Conservation (phyloP, 2,113 vertebrate genomes). For the Melanocharis versteri region DNA sequence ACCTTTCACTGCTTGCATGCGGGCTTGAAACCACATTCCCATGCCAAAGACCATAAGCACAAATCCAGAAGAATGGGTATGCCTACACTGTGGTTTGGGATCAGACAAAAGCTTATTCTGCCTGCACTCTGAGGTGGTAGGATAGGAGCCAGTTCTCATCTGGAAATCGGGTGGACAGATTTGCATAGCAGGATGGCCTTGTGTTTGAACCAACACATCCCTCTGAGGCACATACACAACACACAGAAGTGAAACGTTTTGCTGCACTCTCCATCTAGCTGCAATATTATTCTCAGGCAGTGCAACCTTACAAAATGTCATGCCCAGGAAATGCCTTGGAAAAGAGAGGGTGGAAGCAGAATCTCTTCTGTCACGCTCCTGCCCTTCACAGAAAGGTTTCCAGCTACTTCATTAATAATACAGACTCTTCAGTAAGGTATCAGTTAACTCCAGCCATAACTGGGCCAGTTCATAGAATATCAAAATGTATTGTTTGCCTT, state of each 20-base stretch:
- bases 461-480: neutral
- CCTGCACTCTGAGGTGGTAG: rapidly evolving
- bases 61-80: neutral
- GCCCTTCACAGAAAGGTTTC: neutral
- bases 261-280: neutral
- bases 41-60: neutral
- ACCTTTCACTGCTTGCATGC: neutral
- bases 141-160: neutral
- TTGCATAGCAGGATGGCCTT: neutral
- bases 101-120: neutral
- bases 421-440: neutral
- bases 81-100: neutral
- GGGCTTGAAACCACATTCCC: neutral
- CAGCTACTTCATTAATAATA: neutral
- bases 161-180: neutral
- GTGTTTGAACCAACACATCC: neutral
- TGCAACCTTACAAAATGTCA: neutral
- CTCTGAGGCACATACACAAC: neutral
- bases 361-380: neutral
- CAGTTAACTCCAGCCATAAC: neutral
- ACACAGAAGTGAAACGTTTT: neutral
- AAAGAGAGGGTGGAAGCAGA: neutral
- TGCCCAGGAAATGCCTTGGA: neutral
- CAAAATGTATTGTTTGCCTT: neutral
- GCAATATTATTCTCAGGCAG: neutral